Conservation (phyloP, 2,113 vertebrate genomes). For the Salvelinus alpinus region DNA sequence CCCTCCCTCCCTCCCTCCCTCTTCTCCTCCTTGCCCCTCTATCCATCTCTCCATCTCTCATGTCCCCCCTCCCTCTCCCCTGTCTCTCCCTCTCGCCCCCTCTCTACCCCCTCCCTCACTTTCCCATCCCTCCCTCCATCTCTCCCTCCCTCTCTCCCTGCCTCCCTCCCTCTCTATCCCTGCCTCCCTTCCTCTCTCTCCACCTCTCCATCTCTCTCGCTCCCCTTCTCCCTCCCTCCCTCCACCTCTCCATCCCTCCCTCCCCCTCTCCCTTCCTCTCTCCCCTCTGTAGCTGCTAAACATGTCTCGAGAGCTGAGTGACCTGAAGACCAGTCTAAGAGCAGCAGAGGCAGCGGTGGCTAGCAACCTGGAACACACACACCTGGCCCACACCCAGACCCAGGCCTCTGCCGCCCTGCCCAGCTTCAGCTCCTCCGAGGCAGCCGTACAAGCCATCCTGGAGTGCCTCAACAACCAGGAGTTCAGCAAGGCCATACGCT, state of each 20-base stretch:
- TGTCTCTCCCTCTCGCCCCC: neutral
- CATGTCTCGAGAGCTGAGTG: constrained; percentile 96
- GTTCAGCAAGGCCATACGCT: constrained; percentile 86
- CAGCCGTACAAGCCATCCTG: constrained; percentile 93
- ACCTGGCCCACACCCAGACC: constrained; percentile 56
- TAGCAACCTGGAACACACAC: constrained; percentile 76
- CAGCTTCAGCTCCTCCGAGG: constrained; percentile 85
- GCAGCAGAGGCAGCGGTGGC: constrained; percentile 84
- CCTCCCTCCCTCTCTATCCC: neutral
- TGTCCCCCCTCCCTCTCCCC: neutral
- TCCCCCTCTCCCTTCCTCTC: neutral
- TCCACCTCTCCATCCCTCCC: neutral
- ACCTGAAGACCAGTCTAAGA: constrained; percentile 88
- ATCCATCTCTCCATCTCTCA: neutral
- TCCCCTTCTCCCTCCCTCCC: neutral
- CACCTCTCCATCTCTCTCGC: too few relatives aligned
- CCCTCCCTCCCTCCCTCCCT: too few relatives aligned
- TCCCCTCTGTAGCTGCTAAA: constrained; percentile 82
- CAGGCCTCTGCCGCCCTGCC: constrained; percentile 60
- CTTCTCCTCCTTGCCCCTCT: too few relatives aligned
- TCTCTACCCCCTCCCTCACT: too few relatives aligned
- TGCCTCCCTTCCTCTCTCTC: too few relatives aligned
- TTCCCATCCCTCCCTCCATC: too few relatives aligned
- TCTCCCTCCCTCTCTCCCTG: neutral
- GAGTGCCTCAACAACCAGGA: constrained; percentile 94